Conservation (phyloP, 1,140 invertebrate species). For the Philotrypesis tridentata region DNA sequence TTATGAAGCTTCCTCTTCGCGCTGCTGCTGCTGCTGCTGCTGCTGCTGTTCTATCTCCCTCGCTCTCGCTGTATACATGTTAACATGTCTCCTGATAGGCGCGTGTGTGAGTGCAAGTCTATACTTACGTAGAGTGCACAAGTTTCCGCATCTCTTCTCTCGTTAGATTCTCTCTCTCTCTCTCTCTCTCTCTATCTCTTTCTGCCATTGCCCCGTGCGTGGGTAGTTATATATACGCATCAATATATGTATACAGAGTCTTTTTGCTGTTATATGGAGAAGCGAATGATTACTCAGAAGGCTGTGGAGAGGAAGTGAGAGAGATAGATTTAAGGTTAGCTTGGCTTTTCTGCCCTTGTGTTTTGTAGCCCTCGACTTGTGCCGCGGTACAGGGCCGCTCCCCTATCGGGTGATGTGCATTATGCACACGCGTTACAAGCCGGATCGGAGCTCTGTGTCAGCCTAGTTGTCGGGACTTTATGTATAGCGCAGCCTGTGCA, state of each 20-base stretch:
- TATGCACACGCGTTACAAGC: not conserved
- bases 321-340: not conserved
- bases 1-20: constrained; percentile 26
- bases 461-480: not conserved
- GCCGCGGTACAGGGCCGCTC: not conserved
- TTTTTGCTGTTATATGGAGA: not conserved
- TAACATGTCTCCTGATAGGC: not conserved
- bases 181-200: not conserved
- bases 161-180: not conserved
- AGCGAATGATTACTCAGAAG: not conserved
- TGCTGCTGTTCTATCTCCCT: constrained; percentile 13
- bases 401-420: not conserved
- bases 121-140: not conserved
- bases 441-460: not conserved
- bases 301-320: not conserved
- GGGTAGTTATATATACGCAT: not conserved
- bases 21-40: no score
- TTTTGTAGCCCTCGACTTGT: not conserved
- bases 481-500: no score
- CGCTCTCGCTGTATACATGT: not conserved
- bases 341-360: not conserved
- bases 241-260: not conserved
- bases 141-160: constrained; percentile 7
- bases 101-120: not conserved
- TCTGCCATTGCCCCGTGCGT: constrained; percentile 4